Evolutionary conservation across 2,888 invertebrate genomes (phyloP).

Genomic region (Ischnura elegans): DNA sequence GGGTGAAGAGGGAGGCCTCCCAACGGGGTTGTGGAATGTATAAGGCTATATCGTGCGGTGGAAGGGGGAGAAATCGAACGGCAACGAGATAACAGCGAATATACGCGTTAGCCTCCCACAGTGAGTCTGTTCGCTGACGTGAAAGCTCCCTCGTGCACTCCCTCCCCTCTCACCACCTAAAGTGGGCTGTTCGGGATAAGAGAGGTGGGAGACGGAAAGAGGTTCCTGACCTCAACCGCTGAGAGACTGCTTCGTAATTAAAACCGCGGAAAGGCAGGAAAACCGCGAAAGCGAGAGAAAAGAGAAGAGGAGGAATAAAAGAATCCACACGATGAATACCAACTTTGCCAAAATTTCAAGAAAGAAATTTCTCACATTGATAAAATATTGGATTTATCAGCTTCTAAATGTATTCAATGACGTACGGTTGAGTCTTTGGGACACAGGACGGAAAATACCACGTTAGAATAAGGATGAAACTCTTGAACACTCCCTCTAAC

Average conservation of each 20-base stretch:
- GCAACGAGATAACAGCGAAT: conserved; percentile 26
- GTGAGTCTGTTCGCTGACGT: no score
- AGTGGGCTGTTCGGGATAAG: neutral
- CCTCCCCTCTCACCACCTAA: neutral
- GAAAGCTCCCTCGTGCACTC: neutral
- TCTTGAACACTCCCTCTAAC: no score
- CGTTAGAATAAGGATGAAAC: no score
- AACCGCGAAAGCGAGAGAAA: neutral
- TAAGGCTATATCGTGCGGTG: neutral
- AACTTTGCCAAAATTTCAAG: no score
- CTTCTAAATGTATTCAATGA: no score
- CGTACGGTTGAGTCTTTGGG: no score
- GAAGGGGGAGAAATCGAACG: conserved; percentile 20
- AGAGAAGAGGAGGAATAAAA: neutral
- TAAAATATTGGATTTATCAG: no score
- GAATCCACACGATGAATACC: no score
- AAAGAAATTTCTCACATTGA: no score
- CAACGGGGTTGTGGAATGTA: neutral
- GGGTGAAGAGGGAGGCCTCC: neutral
- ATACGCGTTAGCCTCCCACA: neutral
- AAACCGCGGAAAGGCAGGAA: neutral
- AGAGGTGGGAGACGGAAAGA: no score
- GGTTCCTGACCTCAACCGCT: no score
- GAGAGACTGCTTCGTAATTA: conserved; percentile 16
- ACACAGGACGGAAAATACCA: no score